These are phyloP conservation scores for Opisthograptis luteolata DNA, from an alignment of 2,888 invertebrate genomes.

Conservation along the genomic window DNA sequence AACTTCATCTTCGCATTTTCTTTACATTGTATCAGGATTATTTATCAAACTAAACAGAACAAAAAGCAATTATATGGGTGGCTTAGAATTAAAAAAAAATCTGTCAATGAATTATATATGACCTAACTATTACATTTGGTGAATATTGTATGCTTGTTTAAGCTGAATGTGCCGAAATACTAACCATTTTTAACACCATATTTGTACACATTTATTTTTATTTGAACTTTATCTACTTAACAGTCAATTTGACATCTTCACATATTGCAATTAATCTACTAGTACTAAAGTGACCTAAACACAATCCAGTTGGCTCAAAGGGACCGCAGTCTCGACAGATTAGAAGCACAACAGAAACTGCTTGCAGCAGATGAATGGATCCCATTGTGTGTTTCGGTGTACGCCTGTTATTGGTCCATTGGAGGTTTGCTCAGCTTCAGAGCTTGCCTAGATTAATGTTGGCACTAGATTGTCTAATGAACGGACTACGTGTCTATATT, in stretches of 20 bases:
- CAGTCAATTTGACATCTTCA: not conserved
- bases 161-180: too few relatives aligned
- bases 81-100: too few relatives aligned
- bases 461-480: slow-evolving; percentile 8
- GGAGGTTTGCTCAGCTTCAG: slow-evolving; percentile 3
- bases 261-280: not conserved
- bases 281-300: not conserved
- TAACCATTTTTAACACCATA: too few relatives aligned
- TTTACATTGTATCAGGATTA: too few relatives aligned
- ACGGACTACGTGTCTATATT: not conserved
- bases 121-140: too few relatives aligned
- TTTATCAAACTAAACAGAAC: too few relatives aligned
- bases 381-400: slow-evolving; percentile 9
- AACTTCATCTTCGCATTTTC: too few relatives aligned
- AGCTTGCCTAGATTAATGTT: not conserved
- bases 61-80: too few relatives aligned
- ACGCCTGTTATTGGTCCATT: slow-evolving; percentile 15
- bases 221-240: too few relatives aligned
- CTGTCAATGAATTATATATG: too few relatives aligned
- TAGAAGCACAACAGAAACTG: not conserved
- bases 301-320: slow-evolving; percentile 8
- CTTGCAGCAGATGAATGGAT: slow-evolving; percentile 11
- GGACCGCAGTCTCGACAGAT: not conserved
- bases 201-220: too few relatives aligned
- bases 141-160: too few relatives aligned